phyloP scores from a whole-genome alignment of 2,113 vertebrate genomes.

The Cebus imitator region DNA sequence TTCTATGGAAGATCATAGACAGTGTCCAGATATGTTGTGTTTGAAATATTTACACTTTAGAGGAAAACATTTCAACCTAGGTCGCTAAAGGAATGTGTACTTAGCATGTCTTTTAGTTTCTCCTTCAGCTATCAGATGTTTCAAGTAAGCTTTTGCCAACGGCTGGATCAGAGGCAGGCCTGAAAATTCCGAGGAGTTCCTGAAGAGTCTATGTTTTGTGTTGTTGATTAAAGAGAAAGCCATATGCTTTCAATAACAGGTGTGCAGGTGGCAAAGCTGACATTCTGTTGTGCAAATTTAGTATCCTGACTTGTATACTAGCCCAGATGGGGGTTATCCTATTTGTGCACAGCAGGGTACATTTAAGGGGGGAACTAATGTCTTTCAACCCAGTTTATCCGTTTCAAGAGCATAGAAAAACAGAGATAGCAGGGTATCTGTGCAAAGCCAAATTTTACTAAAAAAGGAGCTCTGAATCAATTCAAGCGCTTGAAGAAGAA shows the following conservation, averaged over 20 bases:
- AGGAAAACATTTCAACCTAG: conserved; percentile 46
- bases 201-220: conserved; percentile 58
- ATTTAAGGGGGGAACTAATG: neutral
- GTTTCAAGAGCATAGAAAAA: conserved; percentile 31
- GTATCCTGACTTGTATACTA: conserved; percentile 45
- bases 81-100: conserved; percentile 41
- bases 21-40: neutral
- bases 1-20: neutral
- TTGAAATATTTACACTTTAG: conserved; percentile 59
- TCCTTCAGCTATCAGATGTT: conserved; percentile 70
- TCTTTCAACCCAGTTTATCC: neutral
- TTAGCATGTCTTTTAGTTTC: conserved; percentile 41
- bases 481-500: neutral
- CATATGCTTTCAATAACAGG: conserved; percentile 75
- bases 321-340: conserved; percentile 38
- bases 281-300: conserved; percentile 68
- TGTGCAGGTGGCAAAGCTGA: conserved; percentile 62
- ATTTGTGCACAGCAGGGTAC: conserved; percentile 35
- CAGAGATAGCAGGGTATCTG: conserved; percentile 31
- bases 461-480: neutral
- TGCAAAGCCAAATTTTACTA: conserved; percentile 37
- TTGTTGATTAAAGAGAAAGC: conserved; percentile 68
- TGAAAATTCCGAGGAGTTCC: conserved; percentile 52
- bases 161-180: conserved; percentile 56
- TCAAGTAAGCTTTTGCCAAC: conserved; percentile 63